Evolutionary conservation across 53 echinoderm and acorn worm genomes (phyloP).

Genomic region (Arbacia lixula): DNA sequence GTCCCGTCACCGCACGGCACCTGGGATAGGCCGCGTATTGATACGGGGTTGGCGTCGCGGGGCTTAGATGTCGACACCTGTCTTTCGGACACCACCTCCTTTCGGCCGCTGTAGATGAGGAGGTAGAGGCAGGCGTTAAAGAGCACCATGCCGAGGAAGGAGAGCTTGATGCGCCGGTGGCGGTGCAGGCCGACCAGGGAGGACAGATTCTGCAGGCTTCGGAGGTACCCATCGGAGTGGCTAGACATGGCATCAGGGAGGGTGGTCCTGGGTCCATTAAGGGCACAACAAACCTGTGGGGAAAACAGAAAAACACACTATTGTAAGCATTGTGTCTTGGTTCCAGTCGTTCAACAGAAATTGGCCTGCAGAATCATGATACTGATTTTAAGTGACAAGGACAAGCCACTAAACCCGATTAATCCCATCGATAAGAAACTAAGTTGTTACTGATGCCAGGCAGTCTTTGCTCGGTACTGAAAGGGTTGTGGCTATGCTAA

Average conservation of each 20-base stretch:
- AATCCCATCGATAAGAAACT: too few relatives aligned
- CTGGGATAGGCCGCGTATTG: slow-evolving; percentile 4
- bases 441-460: too few relatives aligned
- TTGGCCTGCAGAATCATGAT: too few relatives aligned
- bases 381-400: too few relatives aligned
- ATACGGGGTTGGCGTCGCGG: neutral
- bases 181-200: neutral
- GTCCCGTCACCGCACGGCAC: neutral
- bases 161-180: slow-evolving; percentile 22
- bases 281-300: neutral
- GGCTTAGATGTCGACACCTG: slow-evolving; percentile 31
- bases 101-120: slow-evolving; percentile 32
- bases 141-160: slow-evolving; percentile 15
- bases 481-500: too few relatives aligned
- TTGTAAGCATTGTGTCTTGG: too few relatives aligned
- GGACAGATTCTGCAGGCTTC: slow-evolving; percentile 8
- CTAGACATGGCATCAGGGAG: neutral
- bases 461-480: too few relatives aligned
- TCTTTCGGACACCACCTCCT: slow-evolving; percentile 2
- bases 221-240: slow-evolving; percentile 5
- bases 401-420: too few relatives aligned
- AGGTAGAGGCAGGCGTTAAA: slow-evolving; percentile 35
- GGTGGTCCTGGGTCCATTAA: neutral
- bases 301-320: neutral
- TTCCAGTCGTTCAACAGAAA: too few relatives aligned